Evolutionary conservation across 2,113 vertebrate genomes (phyloP), one percentile per base, ranked within the genome.

Genomic region (Rhinolophus sinicus): DNA sequence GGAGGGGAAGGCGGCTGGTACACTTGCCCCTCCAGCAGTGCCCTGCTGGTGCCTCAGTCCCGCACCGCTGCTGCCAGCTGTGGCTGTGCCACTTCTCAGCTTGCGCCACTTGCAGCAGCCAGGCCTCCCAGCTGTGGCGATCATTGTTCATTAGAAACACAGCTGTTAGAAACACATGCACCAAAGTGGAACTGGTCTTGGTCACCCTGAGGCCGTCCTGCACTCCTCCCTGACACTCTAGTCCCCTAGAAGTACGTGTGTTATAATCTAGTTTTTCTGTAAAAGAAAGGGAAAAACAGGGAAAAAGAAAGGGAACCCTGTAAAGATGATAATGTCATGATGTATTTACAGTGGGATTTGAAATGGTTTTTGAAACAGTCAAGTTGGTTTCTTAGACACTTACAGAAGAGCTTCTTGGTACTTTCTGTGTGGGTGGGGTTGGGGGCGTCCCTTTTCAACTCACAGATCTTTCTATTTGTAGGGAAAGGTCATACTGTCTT

Each of bases 341-440:
- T 62, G 15, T 60, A 38, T 67, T 90, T 90, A 33, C 8, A n/a
- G 4, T 76, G n/a, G 52, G 13, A 10, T 65, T 92, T 72, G 33
- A 93, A 93, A 76, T 70, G 12, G 4, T 5, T 77, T 92, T 86
- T 86, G 26, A 96, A 94, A 88, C 7, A 84, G 38, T 81, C 19
- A 83, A 28, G 13, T 93, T 93, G 40, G 8, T 26, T 80, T 87
- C 52, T 93, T 90, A 76, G 35, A 38, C 21, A 70, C 13, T 38
- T 30, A 65, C 5, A 86, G 94, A 81, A 88, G 14, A 97, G 40
- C 35, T 40, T 91, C 62, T 0, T 30, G 1, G 19, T 96, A 9
- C 28, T 40, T 0, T 47, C 15, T 0, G 22, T 47, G 40, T 44
- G 40, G 26, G 72, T 50, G 13, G 15, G 9, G 18, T 3, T 28